Conservation (phyloP, 2,113 vertebrate genomes). For the Monarcha castaneiventris region DNA sequence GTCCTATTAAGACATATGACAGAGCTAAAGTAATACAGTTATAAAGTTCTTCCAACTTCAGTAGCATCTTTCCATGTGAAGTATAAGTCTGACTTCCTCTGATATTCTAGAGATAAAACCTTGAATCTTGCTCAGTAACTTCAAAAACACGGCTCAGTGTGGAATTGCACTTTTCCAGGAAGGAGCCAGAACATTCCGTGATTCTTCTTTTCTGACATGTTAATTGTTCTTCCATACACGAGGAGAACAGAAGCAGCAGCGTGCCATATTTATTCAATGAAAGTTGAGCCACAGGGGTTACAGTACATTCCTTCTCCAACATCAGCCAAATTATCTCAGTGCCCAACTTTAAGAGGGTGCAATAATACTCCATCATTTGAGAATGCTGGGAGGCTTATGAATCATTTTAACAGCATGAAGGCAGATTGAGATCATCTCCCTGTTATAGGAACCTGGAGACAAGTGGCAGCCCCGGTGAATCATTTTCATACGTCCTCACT, state of each 20-base stretch:
- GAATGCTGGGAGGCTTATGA: constrained; percentile 73
- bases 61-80: not conserved
- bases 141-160: constrained; percentile 61
- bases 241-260: constrained; percentile 75
- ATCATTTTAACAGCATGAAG: constrained; percentile 83
- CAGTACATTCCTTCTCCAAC: constrained; percentile 74
- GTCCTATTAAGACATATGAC: not conserved
- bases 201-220: constrained; percentile 77
- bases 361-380: constrained; percentile 81
- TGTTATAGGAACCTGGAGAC: constrained; percentile 77
- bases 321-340: constrained; percentile 82
- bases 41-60: not conserved
- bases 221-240: constrained; percentile 76
- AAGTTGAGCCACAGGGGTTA: constrained; percentile 76
- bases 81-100: not conserved
- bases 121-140: constrained; percentile 56
- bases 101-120: constrained; percentile 64
- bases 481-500: constrained; percentile 66
- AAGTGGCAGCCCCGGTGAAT: constrained; percentile 72
- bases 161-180: constrained; percentile 63
- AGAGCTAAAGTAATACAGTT: not conserved
- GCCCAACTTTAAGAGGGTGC: constrained; percentile 78
- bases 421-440: constrained; percentile 81
- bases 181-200: constrained; percentile 62
- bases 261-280: constrained; percentile 77